Conservation (phyloP, 92 coral and sea anemone genomes). For the Pocillopora meandrina region DNA sequence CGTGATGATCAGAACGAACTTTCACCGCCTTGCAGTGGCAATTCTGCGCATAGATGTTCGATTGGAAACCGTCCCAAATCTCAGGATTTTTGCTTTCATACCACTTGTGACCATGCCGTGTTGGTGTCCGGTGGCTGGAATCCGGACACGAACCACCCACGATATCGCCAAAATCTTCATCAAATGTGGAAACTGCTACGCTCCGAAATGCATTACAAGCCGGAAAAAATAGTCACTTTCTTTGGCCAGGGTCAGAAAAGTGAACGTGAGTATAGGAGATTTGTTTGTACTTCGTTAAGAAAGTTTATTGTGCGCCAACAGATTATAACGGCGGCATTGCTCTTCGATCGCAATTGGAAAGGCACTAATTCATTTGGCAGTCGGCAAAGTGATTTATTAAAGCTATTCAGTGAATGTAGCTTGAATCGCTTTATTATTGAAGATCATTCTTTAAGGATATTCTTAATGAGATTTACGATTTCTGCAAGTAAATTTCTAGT, state of each 20-base stretch:
- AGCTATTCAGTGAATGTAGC: conserved; percentile 69
- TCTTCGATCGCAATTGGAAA: conserved; percentile 21
- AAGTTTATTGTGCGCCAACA: conserved; percentile 28
- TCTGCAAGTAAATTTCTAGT: background rate
- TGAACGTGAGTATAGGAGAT: conserved; percentile 79
- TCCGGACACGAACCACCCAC: conserved; percentile 68
- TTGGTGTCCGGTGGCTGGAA: conserved; percentile 90
- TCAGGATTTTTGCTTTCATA: conserved; percentile 52
- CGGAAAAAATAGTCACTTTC: conserved; percentile 75
- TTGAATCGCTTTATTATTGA: conserved; percentile 65
- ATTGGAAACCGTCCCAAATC: background rate
- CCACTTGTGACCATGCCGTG: conserved; percentile 88
- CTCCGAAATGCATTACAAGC: conserved; percentile 63
- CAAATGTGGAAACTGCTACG: conserved; percentile 79
- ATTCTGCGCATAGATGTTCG: conserved; percentile 72
- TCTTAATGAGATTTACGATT: conserved; percentile 57
- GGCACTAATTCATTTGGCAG: conserved; percentile 70
- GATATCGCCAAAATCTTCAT: conserved; percentile 71
- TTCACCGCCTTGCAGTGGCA: conserved; percentile 60
- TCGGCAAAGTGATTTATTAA: conserved; percentile 78
- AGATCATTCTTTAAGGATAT: conserved; percentile 49
- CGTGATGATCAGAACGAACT: conserved; percentile 7
- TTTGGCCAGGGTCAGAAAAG: conserved; percentile 77
- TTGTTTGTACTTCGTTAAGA: conserved; percentile 32
- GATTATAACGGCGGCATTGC: conserved; percentile 56